Base-by-base conservation (phyloP, 2,113 vertebrate species). In the Hucho hucho region DNA sequence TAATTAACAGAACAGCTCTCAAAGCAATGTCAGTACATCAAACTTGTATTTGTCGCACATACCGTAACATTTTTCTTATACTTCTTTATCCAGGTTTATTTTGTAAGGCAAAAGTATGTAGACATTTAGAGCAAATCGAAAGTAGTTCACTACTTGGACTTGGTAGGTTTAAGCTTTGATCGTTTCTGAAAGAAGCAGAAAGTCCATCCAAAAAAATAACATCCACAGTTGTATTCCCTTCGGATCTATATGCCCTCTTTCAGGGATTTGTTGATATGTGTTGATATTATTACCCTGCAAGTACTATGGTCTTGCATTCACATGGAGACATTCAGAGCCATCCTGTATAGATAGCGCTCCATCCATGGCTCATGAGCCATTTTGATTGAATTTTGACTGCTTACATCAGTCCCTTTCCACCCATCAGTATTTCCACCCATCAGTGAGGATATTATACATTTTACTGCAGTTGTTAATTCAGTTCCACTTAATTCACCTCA, bases 401-500 rank as follows among this genome's bases (percentile, higher is more conserved):
- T n/a, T 61, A 16, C 20, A 61, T n/a, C 58, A 22, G 18, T 61
- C 14, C 58, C n/a, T 24, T 16, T 7, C 32, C 32, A 32, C 32
- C 25, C 25, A 26, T 26, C 25, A 58, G 56, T 58, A 1, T n/a
- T n/a, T n/a, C 14, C 56, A 58, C 56, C 13, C 7, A 20, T 65
- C 24, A 67, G 64, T 64, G 46, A 18, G 72, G 24, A 64, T n/a
- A 13, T 26, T 28, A 64, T 64, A 29, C 1, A 3, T 67, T 67
- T 37, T 26, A 67, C 16, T 37, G 18, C 49, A 5, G 49, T 53
- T 14, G 14, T 53, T 25, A 29, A 28, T 28, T 65, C 28, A 28
- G 22, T 22, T 20, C 63, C 58, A 70, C 80, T 83, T 69, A 66
- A 87, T 80, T 84, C 70, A n/a, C 28, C 72, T 74, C 70, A 83